These are phyloP conservation scores for Andrena hattorfiana DNA, from an alignment of 2,888 invertebrate species.

Conservation along the genomic window DNA sequence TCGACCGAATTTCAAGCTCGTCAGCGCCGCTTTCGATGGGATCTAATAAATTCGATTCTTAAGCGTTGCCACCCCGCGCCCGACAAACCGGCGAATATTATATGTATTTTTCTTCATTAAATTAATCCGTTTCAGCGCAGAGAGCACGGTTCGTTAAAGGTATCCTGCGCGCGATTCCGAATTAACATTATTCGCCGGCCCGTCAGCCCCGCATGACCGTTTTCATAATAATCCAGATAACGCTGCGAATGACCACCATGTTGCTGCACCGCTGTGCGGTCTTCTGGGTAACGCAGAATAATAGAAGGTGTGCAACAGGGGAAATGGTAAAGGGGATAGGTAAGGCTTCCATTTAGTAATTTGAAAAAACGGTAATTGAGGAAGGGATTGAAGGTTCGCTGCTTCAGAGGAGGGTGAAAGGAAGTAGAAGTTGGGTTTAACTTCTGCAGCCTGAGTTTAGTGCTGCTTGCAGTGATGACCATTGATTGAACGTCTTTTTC, in stretches of 20 bases:
- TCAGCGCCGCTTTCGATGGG: constrained; percentile 36
- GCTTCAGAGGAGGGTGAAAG: background rate
- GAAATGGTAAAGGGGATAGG: background rate
- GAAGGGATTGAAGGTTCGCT: background rate
- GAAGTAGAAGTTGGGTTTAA: too few species aligned
- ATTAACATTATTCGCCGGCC: constrained; percentile 32
- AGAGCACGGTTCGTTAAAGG: constrained; percentile 50
- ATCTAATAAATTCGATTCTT: constrained; percentile 49
- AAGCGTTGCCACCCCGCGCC: background rate
- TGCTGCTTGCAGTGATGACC: too few species aligned
- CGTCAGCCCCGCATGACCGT: constrained; percentile 37
- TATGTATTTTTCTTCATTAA: constrained; percentile 28
- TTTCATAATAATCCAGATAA: constrained; percentile 44
- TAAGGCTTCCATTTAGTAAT: background rate
- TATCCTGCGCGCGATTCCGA: constrained; percentile 35
- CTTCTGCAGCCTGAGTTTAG: too few species aligned
- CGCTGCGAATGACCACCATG: constrained; percentile 28
- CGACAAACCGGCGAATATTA: constrained; percentile 18
- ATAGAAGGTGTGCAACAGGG: background rate
- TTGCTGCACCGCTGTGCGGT: constrained; percentile 24
- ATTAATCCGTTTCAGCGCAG: constrained; percentile 34
- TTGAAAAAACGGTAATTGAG: background rate
- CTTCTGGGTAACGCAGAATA: background rate
- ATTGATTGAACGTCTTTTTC: too few species aligned
- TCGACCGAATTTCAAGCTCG: constrained; percentile 67